Conservation (phyloP, 2,113 vertebrate species). For the Parotia lawesii region DNA sequence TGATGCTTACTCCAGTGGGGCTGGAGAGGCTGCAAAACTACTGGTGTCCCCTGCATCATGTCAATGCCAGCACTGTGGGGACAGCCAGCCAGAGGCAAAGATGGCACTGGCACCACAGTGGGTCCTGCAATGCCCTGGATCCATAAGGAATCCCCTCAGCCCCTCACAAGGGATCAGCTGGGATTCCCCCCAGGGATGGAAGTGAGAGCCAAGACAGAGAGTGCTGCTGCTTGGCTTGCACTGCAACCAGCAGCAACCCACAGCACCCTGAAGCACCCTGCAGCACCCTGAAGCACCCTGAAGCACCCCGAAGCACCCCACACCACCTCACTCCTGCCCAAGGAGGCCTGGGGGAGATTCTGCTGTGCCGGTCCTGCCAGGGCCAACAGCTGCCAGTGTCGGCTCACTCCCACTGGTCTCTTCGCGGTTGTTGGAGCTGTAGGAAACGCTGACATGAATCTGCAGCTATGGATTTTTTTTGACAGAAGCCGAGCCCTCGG, state of each 20-base stretch:
- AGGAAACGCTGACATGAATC: conserved; percentile 18
- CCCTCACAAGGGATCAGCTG: accelerated
- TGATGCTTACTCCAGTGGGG: accelerated
- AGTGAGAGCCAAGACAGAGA: background rate
- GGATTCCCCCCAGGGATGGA: background rate
- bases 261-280: background rate
- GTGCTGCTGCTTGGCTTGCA: accelerated
- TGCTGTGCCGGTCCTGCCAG: accelerated
- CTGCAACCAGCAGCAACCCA: background rate
- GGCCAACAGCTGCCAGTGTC: accelerated
- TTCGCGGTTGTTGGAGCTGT: background rate
- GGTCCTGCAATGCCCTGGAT: background rate
- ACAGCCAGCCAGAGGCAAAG: background rate
- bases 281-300: too few species aligned
- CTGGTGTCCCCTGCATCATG: background rate
- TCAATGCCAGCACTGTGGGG: background rate
- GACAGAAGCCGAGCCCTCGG: conserved; percentile 24
- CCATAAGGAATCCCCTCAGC: background rate
- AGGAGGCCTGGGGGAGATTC: background rate
- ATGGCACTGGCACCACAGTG: background rate
- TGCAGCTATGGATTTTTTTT: conserved; percentile 51
- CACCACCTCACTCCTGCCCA: background rate
- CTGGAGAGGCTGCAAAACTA: background rate
- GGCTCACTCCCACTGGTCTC: background rate
- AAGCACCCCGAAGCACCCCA: background rate